Base-by-base conservation (phyloP, 2,888 invertebrate species). In the Diploptera punctata region DNA sequence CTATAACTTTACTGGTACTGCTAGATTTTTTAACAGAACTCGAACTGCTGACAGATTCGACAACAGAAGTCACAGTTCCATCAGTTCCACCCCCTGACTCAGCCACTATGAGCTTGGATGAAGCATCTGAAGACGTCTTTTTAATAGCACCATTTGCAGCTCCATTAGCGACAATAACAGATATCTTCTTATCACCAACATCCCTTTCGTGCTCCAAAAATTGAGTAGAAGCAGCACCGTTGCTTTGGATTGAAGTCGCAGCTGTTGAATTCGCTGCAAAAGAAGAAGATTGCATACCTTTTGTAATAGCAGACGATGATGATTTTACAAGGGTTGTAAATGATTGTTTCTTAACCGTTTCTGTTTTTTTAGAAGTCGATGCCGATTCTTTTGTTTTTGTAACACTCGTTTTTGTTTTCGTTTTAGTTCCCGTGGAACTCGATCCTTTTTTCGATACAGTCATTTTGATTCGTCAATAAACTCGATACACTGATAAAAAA, bases 301-400 rank as follows among this genome's bases (percentile, higher is more conserved):
- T 65, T 10, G 65, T 65, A n/a, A 65, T 47, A 7, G 61, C 44
- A 9, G 67, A 62, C 29, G 61, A 29, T 18, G 72, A 62, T 7
- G 74, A 74, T 43, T 74, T 74, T 26, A 73, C 70, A 9, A 74
- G n/a, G 3, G 74, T 74, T 10, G 70, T 70, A 52, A 73, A 73
- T 9, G 74, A 38, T 31, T 74, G 72, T 19, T 73, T 74, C 54
- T 74, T 70, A 33, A 60, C 62, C 7, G 75, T 60, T 24, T 68
- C 68, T 10, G 69, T 67, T 10, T 49, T 67, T 7, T 49, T 65
- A n/a, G 47, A 31, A 9, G 60, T 71, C 38, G 70, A 49, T 24
- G 70, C 21, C 33, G 68, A 60, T 18, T 49, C 52, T 44, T 62
- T 61, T 13, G 26, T 67, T 21, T 60, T 62, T 19, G 74, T 60